Conservation (phyloP, 2,797 vertebrate genomes). For the Margarornis squamiger region DNA sequence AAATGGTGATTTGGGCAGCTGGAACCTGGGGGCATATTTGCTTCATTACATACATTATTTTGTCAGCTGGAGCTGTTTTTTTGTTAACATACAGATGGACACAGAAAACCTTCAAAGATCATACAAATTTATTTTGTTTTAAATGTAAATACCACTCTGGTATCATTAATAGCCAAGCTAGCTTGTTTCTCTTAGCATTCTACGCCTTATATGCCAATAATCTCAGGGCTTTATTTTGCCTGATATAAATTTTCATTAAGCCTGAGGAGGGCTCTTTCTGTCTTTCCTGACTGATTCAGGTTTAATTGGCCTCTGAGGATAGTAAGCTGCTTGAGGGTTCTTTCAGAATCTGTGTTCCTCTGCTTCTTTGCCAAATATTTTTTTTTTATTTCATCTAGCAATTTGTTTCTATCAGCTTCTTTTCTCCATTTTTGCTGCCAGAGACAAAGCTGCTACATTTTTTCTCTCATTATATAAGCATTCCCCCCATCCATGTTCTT, state of each 20-base stretch:
- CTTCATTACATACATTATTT: constrained; percentile 56
- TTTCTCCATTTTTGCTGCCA: not conserved
- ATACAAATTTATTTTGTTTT: constrained; percentile 55
- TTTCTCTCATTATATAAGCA: not conserved
- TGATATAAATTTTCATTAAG: constrained; percentile 51
- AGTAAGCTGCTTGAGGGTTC: constrained; percentile 48
- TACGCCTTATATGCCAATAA: constrained; percentile 6
- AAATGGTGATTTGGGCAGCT: constrained; percentile 34
- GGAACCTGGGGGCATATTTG: constrained; percentile 39
- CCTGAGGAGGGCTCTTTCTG: constrained; percentile 33
- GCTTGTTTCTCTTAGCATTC: constrained; percentile 9
- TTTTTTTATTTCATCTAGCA: constrained; percentile 26
- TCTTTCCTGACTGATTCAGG: constrained; percentile 51
- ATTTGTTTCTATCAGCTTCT: constrained; percentile 27
- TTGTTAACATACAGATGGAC: constrained; percentile 46
- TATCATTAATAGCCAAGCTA: constrained; percentile 37
- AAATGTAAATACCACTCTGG: constrained; percentile 50
- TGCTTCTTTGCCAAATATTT: constrained; percentile 52
- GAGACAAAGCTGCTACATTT: not conserved
- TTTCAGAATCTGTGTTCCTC: constrained; percentile 49
- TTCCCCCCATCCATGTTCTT: not conserved
- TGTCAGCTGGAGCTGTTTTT: constrained; percentile 56
- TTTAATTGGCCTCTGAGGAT: constrained; percentile 67
- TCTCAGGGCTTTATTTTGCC: constrained; percentile 33
- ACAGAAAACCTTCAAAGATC: constrained; percentile 51